Evolutionary conservation across 1,140 invertebrate species (phyloP), one percentile per base, ranked within the genome.

Genomic region (Neodiprion lecontei): DNA sequence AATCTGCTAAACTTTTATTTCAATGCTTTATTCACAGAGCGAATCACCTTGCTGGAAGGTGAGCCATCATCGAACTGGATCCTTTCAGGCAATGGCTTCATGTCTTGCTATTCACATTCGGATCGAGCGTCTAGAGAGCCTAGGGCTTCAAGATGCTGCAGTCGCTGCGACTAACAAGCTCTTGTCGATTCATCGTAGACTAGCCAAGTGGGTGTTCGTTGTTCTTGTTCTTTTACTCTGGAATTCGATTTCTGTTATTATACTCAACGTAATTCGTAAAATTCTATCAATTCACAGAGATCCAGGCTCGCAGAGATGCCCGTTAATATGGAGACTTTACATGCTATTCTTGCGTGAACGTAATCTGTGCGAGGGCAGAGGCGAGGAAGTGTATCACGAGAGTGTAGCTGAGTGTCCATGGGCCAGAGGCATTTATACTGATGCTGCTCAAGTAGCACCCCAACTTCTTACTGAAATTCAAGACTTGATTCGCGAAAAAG

Each of bases 401-500:
- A 86, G 84, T 70, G 77, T 88, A 2, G 76, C 76, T 10, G 89
- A 91, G 77, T 94, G 93, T 79, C 93, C 93, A 9, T 94, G 93
- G 93, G 88, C 92, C 72, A 93, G 85, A 75, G 82, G 83, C 53
- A 79, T 89, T 67, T 88, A 89, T 66, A 86, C 87, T 73, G 88
- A 89, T 79, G 87, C 87, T 47, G 89, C 88, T 17, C 86, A 89
- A 80, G 77, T 90, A 61, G 83, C 90, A 9, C 90, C 89, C 11
- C 88, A 89, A 84, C 79, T 89, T 74, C 72, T 90, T 14, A 85
- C 89, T 0, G 90, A 93, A 82, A 89, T 94, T 74, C 92, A 94
- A 81, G 93, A 94, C 82, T 84, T 94, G 0, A 90, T 94, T 73
- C 90, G 91, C 7, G 93, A 94, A 79, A 94, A 94, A 84, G 91